Conservation (phyloP, 2,113 vertebrate genomes). For the Clarias macrocephalus region DNA sequence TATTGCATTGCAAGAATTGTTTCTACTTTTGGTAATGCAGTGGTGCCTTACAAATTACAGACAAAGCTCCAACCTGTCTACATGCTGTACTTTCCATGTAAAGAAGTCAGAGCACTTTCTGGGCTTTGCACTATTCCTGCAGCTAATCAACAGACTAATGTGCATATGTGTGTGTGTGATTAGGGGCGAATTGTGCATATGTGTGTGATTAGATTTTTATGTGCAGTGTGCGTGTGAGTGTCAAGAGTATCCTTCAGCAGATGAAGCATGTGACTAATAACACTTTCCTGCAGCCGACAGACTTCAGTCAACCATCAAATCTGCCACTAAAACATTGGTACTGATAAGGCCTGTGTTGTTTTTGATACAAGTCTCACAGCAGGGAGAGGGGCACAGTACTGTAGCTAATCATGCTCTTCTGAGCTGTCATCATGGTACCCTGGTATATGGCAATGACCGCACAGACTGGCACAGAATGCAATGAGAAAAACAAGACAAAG, state of each 20-base stretch:
- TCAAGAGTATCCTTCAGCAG: neutral
- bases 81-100: neutral
- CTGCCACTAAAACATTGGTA: neutral
- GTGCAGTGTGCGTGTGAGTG: neutral
- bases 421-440: slow-evolving; percentile 12
- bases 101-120: neutral
- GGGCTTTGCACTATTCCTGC: neutral
- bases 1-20: neutral
- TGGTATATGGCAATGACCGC: slow-evolving; percentile 38
- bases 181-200: neutral
- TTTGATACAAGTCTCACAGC: neutral
- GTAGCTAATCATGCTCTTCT: neutral
- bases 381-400: neutral
- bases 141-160: neutral
- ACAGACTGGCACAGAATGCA: slow-evolving; percentile 22
- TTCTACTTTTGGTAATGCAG: neutral
- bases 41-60: neutral
- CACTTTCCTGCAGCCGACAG: slow-evolving; percentile 1
- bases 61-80: neutral
- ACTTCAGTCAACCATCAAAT: slow-evolving; percentile 19
- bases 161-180: neutral
- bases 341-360: slow-evolving; percentile 6
- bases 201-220: neutral
- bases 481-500: slow-evolving; percentile 31
- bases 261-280: slow-evolving; percentile 20